Conservation (phyloP, 2,113 vertebrate species). For the Sterna hirundo region DNA sequence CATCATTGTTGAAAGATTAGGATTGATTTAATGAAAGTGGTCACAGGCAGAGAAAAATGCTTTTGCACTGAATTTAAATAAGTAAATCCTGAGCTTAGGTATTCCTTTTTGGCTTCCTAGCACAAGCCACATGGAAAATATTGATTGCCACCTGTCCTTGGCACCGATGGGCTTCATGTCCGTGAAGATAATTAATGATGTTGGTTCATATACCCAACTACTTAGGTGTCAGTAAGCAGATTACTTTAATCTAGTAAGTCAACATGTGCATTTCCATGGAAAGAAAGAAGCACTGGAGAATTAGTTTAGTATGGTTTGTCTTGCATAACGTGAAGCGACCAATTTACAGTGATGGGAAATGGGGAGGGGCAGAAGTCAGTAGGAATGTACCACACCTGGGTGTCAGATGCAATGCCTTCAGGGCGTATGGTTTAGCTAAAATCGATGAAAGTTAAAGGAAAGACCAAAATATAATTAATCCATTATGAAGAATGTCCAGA, state of each 20-base stretch:
- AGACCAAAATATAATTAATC: background rate
- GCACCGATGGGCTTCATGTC: background rate
- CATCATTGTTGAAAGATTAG: constrained; percentile 21
- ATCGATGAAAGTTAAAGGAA: background rate
- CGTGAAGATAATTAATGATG: background rate
- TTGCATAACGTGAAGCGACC: background rate
- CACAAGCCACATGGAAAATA: background rate
- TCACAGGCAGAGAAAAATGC: background rate
- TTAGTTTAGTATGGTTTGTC: background rate
- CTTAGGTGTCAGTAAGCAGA: background rate
- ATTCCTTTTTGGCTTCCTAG: background rate
- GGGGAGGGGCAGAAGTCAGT: background rate
- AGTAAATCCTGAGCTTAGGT: background rate
- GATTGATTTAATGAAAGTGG: constrained; percentile 28
- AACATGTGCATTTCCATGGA: background rate
- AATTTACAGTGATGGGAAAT: background rate
- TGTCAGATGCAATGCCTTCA: background rate
- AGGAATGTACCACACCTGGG: background rate
- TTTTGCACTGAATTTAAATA: constrained; percentile 12
- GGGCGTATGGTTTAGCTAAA: background rate
- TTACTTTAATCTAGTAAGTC: background rate
- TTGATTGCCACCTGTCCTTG: background rate
- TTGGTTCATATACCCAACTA: background rate
- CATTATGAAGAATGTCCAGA: background rate
- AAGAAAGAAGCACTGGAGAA: background rate